Conservation (phyloP, 2,888 invertebrate species). For the Smittia sp. region DNA sequence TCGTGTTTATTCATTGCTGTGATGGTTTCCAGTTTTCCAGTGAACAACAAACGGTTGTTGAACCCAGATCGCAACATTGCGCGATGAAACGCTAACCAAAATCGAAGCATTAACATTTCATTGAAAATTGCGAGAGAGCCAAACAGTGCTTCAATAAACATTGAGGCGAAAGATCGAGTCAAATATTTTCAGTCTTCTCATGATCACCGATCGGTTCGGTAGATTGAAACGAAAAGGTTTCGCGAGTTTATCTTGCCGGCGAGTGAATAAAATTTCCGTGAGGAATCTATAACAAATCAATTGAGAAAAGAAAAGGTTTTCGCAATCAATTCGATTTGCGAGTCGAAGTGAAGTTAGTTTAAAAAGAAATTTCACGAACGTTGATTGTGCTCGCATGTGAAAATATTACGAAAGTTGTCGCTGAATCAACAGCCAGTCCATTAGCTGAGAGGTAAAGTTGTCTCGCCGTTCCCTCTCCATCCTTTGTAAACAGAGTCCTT, state of each 20-base stretch:
- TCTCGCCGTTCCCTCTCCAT: background rate
- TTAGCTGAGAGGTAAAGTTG: too few species aligned
- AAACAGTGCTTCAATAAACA: background rate
- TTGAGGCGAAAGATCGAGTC: background rate
- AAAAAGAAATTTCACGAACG: background rate
- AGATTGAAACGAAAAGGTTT: background rate
- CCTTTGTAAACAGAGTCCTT: background rate
- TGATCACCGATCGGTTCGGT: background rate
- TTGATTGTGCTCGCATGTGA: too few species aligned
- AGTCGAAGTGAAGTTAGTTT: background rate
- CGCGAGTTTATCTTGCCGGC: background rate
- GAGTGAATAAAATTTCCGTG: background rate
- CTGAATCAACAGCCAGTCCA: background rate
- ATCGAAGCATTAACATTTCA: too few species aligned
- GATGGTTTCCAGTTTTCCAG: too few species aligned
- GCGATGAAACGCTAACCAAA: too few species aligned
- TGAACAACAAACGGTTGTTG: too few species aligned
- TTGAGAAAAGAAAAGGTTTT: background rate
- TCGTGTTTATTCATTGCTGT: too few species aligned
- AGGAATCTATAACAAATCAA: background rate
- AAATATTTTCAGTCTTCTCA: background rate
- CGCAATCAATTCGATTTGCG: background rate
- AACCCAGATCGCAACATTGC: too few species aligned
- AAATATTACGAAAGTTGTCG: too few species aligned
- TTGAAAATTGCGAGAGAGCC: too few species aligned